A percentile compares a stretch with the other conserved stretches of the same genome.
These are phyloP conservation scores for Hyperopisus bebe DNA, from an alignment of 2,113 vertebrate species.

Conservation along the genomic window DNA sequence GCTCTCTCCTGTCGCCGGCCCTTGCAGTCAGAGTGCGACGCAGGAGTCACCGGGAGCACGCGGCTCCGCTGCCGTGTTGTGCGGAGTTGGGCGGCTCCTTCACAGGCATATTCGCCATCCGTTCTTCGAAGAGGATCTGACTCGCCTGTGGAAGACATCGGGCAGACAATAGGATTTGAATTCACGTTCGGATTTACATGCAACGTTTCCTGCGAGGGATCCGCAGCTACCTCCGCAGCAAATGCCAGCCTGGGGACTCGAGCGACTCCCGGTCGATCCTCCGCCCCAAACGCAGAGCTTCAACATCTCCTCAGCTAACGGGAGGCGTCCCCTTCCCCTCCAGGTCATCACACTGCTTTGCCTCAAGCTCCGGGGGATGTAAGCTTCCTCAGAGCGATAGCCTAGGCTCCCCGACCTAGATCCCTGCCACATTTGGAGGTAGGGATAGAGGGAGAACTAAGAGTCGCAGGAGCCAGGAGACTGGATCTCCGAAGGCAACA, in stretches of 20 bases:
- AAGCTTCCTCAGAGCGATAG: conserved; percentile 42
- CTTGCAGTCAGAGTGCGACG: conserved; percentile 52
- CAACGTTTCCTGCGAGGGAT: background rate
- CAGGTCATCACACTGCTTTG: background rate
- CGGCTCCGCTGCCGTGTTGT: conserved; percentile 44
- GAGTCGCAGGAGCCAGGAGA: conserved; percentile 55
- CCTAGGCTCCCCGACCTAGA: conserved; percentile 70
- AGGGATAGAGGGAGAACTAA: conserved; percentile 19
- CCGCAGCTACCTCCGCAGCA: background rate
- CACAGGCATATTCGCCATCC: background rate
- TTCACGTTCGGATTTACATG: conserved; percentile 38
- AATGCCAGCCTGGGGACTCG: background rate
- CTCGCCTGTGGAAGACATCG: conserved; percentile 37
- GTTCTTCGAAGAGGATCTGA: background rate
- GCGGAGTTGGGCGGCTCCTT: background rate
- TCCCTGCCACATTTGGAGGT: conserved; percentile 65
- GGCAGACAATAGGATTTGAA: conserved; percentile 57
- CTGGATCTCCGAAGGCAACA: conserved; percentile 48
- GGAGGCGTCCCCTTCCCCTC: background rate
- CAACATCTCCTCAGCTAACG: background rate
- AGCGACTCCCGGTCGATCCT: background rate
- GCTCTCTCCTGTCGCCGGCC: conserved; percentile 26
- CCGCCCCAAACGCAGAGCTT: background rate
- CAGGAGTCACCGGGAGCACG: conserved; percentile 57
- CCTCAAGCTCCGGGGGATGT: background rate